These are phyloP conservation scores for Spea multiplicata DNA, from an alignment of 2,113 vertebrate species.

Conservation along the genomic window DNA sequence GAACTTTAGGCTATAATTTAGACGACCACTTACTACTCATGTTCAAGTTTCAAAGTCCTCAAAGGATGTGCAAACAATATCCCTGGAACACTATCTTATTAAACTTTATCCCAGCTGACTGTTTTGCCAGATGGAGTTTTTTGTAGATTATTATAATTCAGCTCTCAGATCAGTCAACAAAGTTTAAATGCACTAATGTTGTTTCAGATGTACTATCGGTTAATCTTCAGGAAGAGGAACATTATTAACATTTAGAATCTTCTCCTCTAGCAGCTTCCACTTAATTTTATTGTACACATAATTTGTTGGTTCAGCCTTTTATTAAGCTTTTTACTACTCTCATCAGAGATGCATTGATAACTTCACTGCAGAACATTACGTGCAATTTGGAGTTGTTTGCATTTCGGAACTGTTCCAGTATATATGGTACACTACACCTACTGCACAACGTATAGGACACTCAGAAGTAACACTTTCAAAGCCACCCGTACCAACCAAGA, in stretches of 20 bases:
- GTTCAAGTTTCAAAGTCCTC: conserved; percentile 55
- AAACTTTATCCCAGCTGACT: conserved; percentile 28
- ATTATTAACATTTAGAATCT: conserved; percentile 48
- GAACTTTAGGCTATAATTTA: conserved; percentile 54
- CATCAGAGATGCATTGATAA: not conserved
- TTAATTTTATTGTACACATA: conserved; percentile 28
- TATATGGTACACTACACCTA: not conserved
- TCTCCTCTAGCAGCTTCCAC: conserved; percentile 48
- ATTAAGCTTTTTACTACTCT: conserved; percentile 2
- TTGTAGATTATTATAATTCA: conserved; percentile 59
- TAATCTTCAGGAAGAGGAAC: conserved; percentile 60
- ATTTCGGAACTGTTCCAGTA: not conserved
- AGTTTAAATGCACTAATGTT: conserved; percentile 65
- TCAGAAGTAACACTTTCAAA: not conserved
- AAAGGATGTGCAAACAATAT: conserved; percentile 55
- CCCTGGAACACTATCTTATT: conserved; percentile 41
- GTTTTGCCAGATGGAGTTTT: conserved; percentile 54
- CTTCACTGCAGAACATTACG: conserved; percentile 20
- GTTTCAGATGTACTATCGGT: conserved; percentile 66
- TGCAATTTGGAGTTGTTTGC: conserved; percentile 8
- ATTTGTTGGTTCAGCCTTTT: conserved; percentile 25
- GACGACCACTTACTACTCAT: conserved; percentile 51
- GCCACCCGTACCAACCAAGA: not conserved
- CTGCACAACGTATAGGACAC: not conserved
- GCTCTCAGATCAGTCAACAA: conserved; percentile 63